Evolutionary conservation across 2,888 invertebrate genomes (phyloP), one percentile per base, ranked within the genome.

Genomic region (Diplolepis rosae): DNA sequence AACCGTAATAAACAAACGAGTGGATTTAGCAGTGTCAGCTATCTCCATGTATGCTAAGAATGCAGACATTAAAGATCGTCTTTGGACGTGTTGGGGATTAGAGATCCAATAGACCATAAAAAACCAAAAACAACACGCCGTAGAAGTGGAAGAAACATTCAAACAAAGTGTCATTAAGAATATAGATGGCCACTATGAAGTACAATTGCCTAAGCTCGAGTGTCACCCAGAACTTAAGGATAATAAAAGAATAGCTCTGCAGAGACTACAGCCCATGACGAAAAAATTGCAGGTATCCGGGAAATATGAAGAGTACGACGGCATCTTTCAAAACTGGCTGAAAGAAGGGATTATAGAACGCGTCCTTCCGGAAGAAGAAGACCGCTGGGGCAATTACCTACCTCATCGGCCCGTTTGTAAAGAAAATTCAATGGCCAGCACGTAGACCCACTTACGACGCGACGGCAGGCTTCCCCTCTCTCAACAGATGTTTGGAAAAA

Each of bases 161-260:
- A 28, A 3, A 5, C 4, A 48, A 35, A 15, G 7, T 3, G 28
- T 66, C 1, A 11, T 15, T 1, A 30, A 83, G 1, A 66, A 66
- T 48, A 2, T 1, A 7, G 78, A 81, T n/a, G 81, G 80, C 1
- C 73, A 84, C 1, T 87, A 83, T 75, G 82, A 83, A 71, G 80
- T 85, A n/a, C n/a, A 70, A 9, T 66, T 85, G 15, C 85, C 86
- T 5, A 84, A 83, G 83, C 73, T 80, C n/a, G 80, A 82, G 28
- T 82, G 78, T 65, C 84, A 83, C 69, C 80, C 81, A 11, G 79
- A 79, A 15, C 67, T 86, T 7, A 71, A 79, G 50, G 72, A 69
- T 35, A 83, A 84, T 69, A 78, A 70, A 42, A 50, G 67, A 1
- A 15, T 82, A 11, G 80, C 83, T 2, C 61, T 74, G 50, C 80